These are phyloP conservation scores for Dolichoris vasculosae DNA, from an alignment of 1,140 invertebrate genomes.

Conservation along the genomic window DNA sequence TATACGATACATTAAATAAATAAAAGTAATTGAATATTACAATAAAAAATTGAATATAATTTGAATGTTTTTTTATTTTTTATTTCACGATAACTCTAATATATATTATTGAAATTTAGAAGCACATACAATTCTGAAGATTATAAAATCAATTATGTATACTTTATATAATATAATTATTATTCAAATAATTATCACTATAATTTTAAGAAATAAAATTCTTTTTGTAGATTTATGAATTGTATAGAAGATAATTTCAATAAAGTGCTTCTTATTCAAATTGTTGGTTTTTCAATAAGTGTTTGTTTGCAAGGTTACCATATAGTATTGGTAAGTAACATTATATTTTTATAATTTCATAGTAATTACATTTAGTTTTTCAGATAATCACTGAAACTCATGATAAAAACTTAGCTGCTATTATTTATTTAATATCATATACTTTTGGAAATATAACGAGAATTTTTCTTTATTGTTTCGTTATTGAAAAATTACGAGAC, in stretches of 20 bases:
- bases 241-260: conserved; percentile 50
- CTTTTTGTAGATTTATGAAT: conserved; percentile 37
- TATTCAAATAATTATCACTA: background rate
- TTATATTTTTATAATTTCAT: background rate
- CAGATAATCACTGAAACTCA: conserved; percentile 28
- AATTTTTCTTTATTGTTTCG: conserved; percentile 48
- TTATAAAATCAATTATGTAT: too few relatives aligned
- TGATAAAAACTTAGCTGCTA: conserved; percentile 2
- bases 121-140: too few relatives aligned
- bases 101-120: too few relatives aligned
- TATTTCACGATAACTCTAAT: too few relatives aligned
- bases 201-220: background rate
- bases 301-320: conserved; percentile 51
- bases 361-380: background rate
- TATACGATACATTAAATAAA: too few relatives aligned
- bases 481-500: conserved; percentile 44
- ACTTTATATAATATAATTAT: too few relatives aligned
- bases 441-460: conserved; percentile 28
- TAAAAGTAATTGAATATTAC: too few relatives aligned
- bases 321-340: conserved; percentile 43
- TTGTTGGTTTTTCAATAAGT: conserved; percentile 27
- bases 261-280: conserved; percentile 47
- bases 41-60: too few relatives aligned
- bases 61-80: too few relatives aligned
- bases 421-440: conserved; percentile 29